Percentiles rank a stretch among this genome's conserved stretches.
Evolutionary conservation across 2,888 invertebrate species (phyloP).

Genomic region (Sepiola atlantica): DNA sequence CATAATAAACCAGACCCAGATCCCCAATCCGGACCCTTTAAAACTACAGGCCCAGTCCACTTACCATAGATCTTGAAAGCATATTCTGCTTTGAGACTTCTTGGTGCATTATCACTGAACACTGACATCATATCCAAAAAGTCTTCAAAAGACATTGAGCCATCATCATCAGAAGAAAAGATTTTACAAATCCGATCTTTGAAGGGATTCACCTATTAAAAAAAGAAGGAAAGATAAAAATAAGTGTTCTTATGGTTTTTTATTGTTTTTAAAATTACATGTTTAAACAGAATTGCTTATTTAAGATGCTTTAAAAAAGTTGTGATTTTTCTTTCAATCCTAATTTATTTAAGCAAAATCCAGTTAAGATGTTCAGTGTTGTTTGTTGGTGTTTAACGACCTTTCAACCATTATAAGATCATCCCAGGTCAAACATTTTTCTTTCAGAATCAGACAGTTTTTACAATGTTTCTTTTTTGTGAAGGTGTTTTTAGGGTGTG

Average conservation of each 20-base stretch:
- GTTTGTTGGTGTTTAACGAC: too few relatives aligned
- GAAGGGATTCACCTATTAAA: conserved; percentile 73
- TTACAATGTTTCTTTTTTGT: too few relatives aligned
- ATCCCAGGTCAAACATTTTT: too few relatives aligned
- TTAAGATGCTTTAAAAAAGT: too few relatives aligned
- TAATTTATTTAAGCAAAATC: too few relatives aligned
- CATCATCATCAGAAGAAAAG: conserved; percentile 71
- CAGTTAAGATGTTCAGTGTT: too few relatives aligned
- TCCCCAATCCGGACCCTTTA: background rate
- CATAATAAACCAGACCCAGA: too few relatives aligned
- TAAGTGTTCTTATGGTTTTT: background rate
- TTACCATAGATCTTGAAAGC: conserved; percentile 75
- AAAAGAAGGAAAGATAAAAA: background rate
- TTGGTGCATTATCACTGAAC: conserved; percentile 74
- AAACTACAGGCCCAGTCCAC: background rate
- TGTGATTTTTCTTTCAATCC: too few relatives aligned
- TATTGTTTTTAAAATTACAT: background rate
- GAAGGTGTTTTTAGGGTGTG: too few relatives aligned
- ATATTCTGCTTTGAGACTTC: conserved; percentile 74
- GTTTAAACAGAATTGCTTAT: too few relatives aligned
- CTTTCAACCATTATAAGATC: too few relatives aligned
- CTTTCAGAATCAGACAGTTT: too few relatives aligned
- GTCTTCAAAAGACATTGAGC: conserved; percentile 74
- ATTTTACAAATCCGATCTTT: conserved; percentile 73
- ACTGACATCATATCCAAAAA: conserved; percentile 76